Base-by-base conservation (phyloP, 2,888 invertebrate species). In the Bombylius major region DNA sequence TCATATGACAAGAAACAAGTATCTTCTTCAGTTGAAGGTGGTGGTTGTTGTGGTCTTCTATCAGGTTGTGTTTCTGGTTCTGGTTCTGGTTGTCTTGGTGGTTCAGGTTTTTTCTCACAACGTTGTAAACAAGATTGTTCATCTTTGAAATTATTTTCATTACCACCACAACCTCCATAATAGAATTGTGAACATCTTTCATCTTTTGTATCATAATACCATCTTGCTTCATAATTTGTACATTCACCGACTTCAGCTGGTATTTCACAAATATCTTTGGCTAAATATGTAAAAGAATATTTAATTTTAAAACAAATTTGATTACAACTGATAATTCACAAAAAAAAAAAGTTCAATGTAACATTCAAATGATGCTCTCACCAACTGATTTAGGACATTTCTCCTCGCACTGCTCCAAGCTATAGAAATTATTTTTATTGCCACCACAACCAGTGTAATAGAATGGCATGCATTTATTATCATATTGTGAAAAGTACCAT, bases 361-460 rank as follows among this genome's bases (percentile, higher is more conserved):
- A 11, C 7, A 42, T 42, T 42, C 12, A 42, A 11, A 4, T 23
- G 23, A 23, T 36, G 7, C 64, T 76, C 87, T 88, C 77, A 90
- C 90, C 87, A 67, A 85, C 81, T 69, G 81, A 81, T 60, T 82
- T 80, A 42, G 92, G 92, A 72, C 93, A 94, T 69, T 82, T 79
- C 58, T 78, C 75, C 67, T 84, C 82, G 71, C 94, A 94, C 67
- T 80, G 79, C 63, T 82, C 82, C 72, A 81, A 79, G 67, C 82
- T 82, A 61, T 78, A 78, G 78, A 90, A 96, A 73, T 83, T 86
- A 77, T 96, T 96, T 67, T 77, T 82, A 76, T 95, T 95, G 64
- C 92, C 94, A 62, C 83, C 86, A 76, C 94, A 96, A 63, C 95
- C 95, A 62, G 86, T 84, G 77, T 87, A 95, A 81, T 91, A 89